Evolutionary conservation across 2,797 vertebrate species (phyloP), one percentile per base, ranked within the genome.

Genomic region (Oryzias sinensis): DNA sequence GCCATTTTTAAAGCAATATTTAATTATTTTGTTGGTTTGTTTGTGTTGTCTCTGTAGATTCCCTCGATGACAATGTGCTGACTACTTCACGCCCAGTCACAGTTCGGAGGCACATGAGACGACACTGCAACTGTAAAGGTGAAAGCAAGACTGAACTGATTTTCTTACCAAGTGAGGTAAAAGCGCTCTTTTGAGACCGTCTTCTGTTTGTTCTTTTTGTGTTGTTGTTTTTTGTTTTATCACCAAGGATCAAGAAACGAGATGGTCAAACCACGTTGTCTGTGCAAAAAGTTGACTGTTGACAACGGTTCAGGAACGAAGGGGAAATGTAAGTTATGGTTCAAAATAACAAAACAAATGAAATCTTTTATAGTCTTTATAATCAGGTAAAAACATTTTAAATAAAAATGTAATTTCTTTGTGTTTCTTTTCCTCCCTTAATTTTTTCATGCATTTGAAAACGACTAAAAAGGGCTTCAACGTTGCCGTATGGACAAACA

Each of bases 121-220:
- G 18, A 43, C 17, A 0, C 5, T 87, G 88, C 48, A 5, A 14
- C 46, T 87, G 80, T 47, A 51, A 45, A 74, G 83, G 86, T 90
- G 16, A 72, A 49, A 48, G 2, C 14, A 20, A 16, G 42, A 47
- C 14, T 37, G 20, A 37, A 37, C 33, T 37, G 9, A 2, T 37
- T 37, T 37, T 37, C 9, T 37, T 2, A 11, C 9, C 2, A 13
- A 13, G 33, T 37, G 33, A 3, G 33, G 33, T 37, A 37, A 37
- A 9, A 37, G 11, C 13, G 9, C 33, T 37, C 9, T 11, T 27
- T 37, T 13, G 9, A 37, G 11, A 37, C 20, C 20, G 20, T 22
- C 20, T 22, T 22, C 20, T 22, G 33, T 1, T 6, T 43, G 53
- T n/a, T 20, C 2, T 13, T 63, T 41, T 44, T 47, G 57, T 59